These are phyloP conservation scores for Doryteuthis pealeii DNA, from an alignment of 1,140 invertebrate species.

Conservation along the genomic window DNA sequence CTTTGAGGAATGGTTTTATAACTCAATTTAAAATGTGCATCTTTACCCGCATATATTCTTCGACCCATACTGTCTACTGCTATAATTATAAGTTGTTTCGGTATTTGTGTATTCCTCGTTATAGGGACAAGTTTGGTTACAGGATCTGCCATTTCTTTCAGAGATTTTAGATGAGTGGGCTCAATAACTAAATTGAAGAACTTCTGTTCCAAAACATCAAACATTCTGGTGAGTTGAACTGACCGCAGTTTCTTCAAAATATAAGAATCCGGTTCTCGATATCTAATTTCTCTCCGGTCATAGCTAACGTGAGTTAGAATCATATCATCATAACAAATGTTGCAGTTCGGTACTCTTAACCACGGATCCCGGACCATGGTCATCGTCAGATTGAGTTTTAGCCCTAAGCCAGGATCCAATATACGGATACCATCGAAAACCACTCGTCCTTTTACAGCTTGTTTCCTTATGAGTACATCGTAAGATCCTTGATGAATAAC, in stretches of 20 bases:
- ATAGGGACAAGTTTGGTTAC: background rate
- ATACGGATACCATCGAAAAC: background rate
- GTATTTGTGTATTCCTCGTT: background rate
- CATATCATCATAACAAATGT: background rate
- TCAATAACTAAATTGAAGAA: background rate
- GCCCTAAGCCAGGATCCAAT: background rate
- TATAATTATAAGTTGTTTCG: background rate
- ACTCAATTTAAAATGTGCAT: background rate
- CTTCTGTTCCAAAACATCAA: background rate
- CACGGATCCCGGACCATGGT: background rate
- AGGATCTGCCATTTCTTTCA: background rate
- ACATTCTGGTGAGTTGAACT: background rate
- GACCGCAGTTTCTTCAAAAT: background rate
- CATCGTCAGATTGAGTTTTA: background rate
- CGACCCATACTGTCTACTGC: background rate
- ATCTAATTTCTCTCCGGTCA: too few relatives aligned
- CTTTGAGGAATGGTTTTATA: background rate
- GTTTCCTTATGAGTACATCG: background rate
- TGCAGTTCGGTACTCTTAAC: background rate
- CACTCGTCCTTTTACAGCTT: background rate
- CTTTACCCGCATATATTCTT: background rate
- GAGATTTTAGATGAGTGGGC: background rate
- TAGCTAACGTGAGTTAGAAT: too few relatives aligned
- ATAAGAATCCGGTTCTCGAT: background rate
- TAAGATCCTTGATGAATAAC: too few relatives aligned